Base-by-base conservation (phyloP, 2,113 vertebrate species). In the Peromyscus polionotus region DNA sequence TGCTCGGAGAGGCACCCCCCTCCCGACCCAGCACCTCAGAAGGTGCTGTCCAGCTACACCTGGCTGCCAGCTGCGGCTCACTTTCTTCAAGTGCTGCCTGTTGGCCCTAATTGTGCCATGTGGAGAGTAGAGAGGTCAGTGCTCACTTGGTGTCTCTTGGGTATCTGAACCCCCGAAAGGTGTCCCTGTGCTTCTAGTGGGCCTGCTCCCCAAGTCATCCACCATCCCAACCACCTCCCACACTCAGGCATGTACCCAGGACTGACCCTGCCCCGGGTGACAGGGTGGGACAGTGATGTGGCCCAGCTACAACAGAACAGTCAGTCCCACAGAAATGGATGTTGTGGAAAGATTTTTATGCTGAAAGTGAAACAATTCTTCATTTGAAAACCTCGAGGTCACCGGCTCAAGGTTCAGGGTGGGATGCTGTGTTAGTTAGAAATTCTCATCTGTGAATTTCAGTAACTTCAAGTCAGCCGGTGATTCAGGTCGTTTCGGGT, bases 361-460 rank as follows among this genome's bases (percentile, higher is more conserved):
- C 42, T 75, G 13, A n/a, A 95, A 91, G n/a, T 61, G 1, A 36
- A 75, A n/a, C 20, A 5, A 7, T 68, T 89, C 67, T 76, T 94
- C 20, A 45, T 24, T 31, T 83, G 89, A 79, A 95, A 95, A 65
- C 42, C 77, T 59, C 59, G 86, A 92, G 42, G 76, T 48, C 45
- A 26, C 20, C 63, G 59, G 81, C 54, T 77, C 24, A 19, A 28
- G 59, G 51, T 10, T 90, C 22, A 39, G 57, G 75, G 11, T 94
- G 48, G 42, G 42, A n/a, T 7, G 16, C 17, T 51, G 20, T 2
- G 8, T 28, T 4, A 96, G 31, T 28, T 42, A 3, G 59, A 54
- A 73, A 65, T 80, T 90, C 61, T 86, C 88, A 76, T 51, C 92
- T 90, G 26, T 75, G n/a, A 68, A 70, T 61, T 90, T 81, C 51